Evolutionary conservation across 2,797 vertebrate species (phyloP), one percentile per base, ranked within the genome.

Genomic region (Pitangus sulphuratus): DNA sequence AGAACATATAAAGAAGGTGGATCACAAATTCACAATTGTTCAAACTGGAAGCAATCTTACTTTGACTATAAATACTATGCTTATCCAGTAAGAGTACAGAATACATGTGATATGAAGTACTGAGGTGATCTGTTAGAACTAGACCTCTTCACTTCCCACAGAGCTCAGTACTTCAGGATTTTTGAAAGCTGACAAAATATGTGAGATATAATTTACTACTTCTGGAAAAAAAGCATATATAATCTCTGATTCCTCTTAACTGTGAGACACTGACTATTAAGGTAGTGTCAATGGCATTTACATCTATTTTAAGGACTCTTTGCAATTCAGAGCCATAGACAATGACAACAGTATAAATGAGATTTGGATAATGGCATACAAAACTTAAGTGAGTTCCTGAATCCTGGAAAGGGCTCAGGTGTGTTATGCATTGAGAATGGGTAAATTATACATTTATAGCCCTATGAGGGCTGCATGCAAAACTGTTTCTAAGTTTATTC

Each of bases 401-500:
- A 83, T 87, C 26, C 33, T 61, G 42, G 31, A 66, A 89, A 60
- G 19, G 22, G 11, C 26, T 83, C 61, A 89, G 71, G 33, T 87
- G 51, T 77, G 15, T 81, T 93, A 35, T 25, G 65, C 28, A 31
- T 60, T 60, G 18, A 57, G 37, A 81, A 86, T 47, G 25, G 21
- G 5, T 79, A 84, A 94, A 42, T 89, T 75, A 35, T 54, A 50
- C 21, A 62, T 90, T 81, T 90, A 81, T 19, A 37, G 9, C 14
- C 11, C 8, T 71, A 77, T 74, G 56, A 96, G 74, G 20, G 45
- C 60, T 85, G 51, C 16, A 95, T 61, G 75, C 11, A 91, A 79
- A 95, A 85, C 58, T 95, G 56, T 93, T 96, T 93, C 19, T 70
- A 56, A 56, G 56, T 76, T 61, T 74, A 90, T 93, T 96, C 86